phyloP scores from a whole-genome alignment of 2,113 vertebrate species.

The Telmatochromis sp. region DNA sequence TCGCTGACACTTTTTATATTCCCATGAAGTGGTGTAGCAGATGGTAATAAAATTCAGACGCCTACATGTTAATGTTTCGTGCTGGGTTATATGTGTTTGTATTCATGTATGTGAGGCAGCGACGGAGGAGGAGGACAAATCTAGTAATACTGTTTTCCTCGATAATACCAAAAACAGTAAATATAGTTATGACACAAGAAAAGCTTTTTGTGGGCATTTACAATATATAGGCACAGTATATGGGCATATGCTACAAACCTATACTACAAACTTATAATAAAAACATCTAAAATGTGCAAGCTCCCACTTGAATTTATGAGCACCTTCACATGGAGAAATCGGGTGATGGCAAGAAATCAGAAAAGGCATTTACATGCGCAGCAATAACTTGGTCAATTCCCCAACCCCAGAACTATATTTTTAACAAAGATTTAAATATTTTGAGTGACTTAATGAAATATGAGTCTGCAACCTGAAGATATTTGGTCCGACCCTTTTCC shows the following conservation, averaged over 20 bases:
- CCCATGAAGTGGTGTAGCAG: slow-evolving; percentile 56
- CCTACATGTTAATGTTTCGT: slow-evolving; percentile 23
- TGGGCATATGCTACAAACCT: background rate
- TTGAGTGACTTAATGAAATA: background rate
- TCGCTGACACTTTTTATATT: slow-evolving; percentile 42
- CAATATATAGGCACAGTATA: background rate
- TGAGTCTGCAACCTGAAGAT: background rate
- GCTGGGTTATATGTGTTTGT: background rate
- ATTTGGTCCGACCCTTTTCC: background rate
- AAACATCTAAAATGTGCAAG: background rate
- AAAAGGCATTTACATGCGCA: background rate
- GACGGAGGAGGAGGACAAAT: background rate
- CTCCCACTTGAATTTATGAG: background rate
- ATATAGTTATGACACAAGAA: background rate
- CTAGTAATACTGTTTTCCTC: background rate
- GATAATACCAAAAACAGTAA: background rate
- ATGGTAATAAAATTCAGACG: slow-evolving; percentile 58
- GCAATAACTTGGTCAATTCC: background rate
- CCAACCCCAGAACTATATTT: background rate
- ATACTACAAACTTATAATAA: background rate
- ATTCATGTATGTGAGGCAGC: background rate
- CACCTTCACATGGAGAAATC: background rate
- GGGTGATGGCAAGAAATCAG: background rate
- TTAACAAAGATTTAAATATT: background rate
- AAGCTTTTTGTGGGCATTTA: background rate